Base-by-base conservation (phyloP, 1,140 invertebrate genomes). In the Steinernema khuongi region DNA sequence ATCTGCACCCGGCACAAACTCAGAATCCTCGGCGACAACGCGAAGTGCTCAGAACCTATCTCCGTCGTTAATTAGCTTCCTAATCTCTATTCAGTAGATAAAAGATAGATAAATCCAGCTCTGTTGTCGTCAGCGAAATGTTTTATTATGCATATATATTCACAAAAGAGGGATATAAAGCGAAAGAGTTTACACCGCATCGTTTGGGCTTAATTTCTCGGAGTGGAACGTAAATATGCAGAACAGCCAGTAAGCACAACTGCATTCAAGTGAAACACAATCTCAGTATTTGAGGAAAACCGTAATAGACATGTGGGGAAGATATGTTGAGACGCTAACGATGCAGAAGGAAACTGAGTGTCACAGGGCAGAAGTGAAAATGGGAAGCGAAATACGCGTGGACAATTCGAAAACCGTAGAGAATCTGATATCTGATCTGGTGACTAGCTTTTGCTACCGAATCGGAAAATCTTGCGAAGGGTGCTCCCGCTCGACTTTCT, bases 81-180 rank as follows among this genome's bases (percentile, higher is more conserved):
- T 7, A 41, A 41, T 7, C n/a, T 41, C 36, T 41, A 7, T 41
- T 41, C 36, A 41, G n/a, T 41, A 41, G 36, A 41, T 7, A 41
- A 11, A 41, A n/a, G 7, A 41, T 11, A 41, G 36, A n/a, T 41
- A n/a, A n/a, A n/a, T 41, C 36, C 36, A 41, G n/a, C 7, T 7
- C 7, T 41, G 36, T 11, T n/a, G 36, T n/a, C 36, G 7, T 41
- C n/a, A 11, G n/a, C n/a, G n/a, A 11, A 7, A 41, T 41, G n/a
- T 41, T 41, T 41, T 41, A 41, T 41, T 41, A 41, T 41, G 36
- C 36, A n/a, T 41, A 7, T 41, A 41, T 41, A 41, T 41, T 41
- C 36, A 41, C n/a, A 41, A 41, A n/a, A n/a, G n/a, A n/a, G n/a
- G n/a, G n/a, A n/a, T n/a, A 41, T 60, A 60, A 60, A 60, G 50